A percentile compares a stretch with the other conserved stretches of the same genome.
These are phyloP conservation scores for Syrista parreyssii DNA, from an alignment of 2,888 invertebrate species.

Conservation along the genomic window DNA sequence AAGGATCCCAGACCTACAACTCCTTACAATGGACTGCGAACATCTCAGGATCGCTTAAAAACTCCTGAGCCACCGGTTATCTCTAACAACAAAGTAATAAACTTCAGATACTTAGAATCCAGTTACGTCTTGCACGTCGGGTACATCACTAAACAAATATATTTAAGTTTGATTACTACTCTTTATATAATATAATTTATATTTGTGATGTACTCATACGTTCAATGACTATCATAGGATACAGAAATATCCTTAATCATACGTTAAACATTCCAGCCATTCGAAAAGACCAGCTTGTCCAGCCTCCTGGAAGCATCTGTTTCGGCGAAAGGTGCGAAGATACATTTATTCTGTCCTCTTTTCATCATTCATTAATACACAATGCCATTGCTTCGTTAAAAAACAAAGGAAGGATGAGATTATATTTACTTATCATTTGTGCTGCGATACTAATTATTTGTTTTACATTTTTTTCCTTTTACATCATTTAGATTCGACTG, in stretches of 20 bases:
- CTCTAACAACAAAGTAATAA: conserved; percentile 61
- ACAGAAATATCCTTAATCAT: conserved; percentile 15
- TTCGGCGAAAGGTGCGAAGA: conserved; percentile 61
- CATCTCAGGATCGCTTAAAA: conserved; percentile 51
- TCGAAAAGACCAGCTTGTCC: conserved; percentile 64
- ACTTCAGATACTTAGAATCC: conserved; percentile 6
- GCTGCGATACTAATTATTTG: not conserved
- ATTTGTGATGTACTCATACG: conserved; percentile 13
- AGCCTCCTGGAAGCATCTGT: conserved; percentile 65
- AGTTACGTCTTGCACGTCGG: conserved; percentile 18
- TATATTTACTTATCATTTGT: not conserved
- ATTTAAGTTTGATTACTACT: not conserved
- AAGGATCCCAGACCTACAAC: conserved; percentile 26
- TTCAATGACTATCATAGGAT: not conserved
- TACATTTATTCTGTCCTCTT: conserved; percentile 18
- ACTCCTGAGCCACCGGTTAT: conserved; percentile 64
- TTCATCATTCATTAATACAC: conserved; percentile 2
- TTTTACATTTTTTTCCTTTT: conserved; percentile 16
- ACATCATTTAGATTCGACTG: conserved; percentile 51
- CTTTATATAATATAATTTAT: conserved; percentile 16
- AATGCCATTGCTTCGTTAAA: not conserved
- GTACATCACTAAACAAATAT: conserved; percentile 9
- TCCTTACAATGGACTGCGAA: conserved; percentile 38
- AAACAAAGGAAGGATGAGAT: not conserved
- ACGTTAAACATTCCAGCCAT: conserved; percentile 53